Conservation (phyloP, 2,888 invertebrate species). For the Limnephilus auricula region DNA sequence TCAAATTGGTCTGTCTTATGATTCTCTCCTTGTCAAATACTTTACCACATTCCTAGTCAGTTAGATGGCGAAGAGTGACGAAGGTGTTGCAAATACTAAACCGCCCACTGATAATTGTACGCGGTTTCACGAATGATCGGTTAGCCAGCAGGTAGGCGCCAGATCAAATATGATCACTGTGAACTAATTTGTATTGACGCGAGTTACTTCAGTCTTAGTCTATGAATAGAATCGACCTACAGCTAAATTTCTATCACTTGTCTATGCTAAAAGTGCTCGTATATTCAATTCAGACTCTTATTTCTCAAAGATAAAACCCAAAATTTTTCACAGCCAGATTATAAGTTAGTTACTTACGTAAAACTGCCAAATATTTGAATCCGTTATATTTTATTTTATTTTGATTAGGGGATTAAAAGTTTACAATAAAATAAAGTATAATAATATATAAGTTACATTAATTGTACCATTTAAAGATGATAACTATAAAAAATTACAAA, state of each 20-base stretch:
- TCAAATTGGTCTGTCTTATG: not conserved
- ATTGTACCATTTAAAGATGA: too few relatives aligned
- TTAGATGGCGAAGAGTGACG: not conserved
- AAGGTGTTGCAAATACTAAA: not conserved
- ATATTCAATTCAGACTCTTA: not conserved
- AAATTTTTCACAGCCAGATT: too few relatives aligned
- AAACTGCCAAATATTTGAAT: too few relatives aligned
- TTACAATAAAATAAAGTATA: too few relatives aligned
- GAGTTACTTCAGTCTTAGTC: not conserved
- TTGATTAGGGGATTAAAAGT: too few relatives aligned
- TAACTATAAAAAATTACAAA: too few relatives aligned
- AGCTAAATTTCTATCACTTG: not conserved
- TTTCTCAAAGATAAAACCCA: not conserved
- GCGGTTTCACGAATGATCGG: not conserved
- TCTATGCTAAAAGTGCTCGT: not conserved
- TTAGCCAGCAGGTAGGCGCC: not conserved
- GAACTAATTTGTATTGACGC: slow-evolving; percentile 6
- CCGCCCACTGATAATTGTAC: not conserved
- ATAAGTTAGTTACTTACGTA: too few relatives aligned
- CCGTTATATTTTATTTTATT: too few relatives aligned
- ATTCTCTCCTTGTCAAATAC: not conserved
- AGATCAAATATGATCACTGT: slow-evolving; percentile 9
- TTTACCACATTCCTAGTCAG: not conserved
- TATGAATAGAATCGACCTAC: not conserved
- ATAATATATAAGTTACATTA: too few relatives aligned